Evolutionary conservation across 1,140 invertebrate genomes (phyloP).

Genomic region (Nephila pilipes): DNA sequence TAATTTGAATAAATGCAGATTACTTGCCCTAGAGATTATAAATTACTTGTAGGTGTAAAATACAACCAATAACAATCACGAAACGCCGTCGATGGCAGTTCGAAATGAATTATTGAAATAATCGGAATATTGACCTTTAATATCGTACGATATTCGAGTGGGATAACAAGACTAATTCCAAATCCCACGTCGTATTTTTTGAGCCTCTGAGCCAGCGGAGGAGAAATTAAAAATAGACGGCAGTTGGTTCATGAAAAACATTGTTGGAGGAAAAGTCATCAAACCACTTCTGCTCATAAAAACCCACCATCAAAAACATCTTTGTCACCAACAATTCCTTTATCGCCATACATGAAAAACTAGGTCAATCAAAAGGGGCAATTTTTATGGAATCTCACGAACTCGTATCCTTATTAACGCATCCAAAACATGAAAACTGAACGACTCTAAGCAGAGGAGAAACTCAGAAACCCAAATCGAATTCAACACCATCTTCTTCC

Average conservation of each 20-base stretch:
- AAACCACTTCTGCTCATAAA: neutral
- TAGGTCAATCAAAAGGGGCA: neutral
- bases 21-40: too few relatives aligned
- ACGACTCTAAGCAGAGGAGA: neutral
- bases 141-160: neutral
- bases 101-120: neutral
- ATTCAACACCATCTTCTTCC: neutral
- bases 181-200: neutral
- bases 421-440: neutral
- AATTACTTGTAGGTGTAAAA: too few relatives aligned
- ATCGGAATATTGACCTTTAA: neutral
- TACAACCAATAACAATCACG: too few relatives aligned
- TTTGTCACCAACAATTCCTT: neutral
- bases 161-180: neutral
- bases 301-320: too few relatives aligned
- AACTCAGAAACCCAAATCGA: neutral
- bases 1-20: too few relatives aligned
- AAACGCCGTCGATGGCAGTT: too few relatives aligned
- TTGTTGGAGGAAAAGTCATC: neutral
- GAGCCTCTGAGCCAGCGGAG: neutral
- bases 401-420: slow-evolving; percentile 39
- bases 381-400: slow-evolving; percentile 7
- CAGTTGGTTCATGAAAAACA: too few relatives aligned
- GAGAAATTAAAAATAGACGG: too few relatives aligned
- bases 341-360: neutral